Conservation (phyloP, 2,888 invertebrate genomes). For the Hydroisotoma schaefferi region DNA sequence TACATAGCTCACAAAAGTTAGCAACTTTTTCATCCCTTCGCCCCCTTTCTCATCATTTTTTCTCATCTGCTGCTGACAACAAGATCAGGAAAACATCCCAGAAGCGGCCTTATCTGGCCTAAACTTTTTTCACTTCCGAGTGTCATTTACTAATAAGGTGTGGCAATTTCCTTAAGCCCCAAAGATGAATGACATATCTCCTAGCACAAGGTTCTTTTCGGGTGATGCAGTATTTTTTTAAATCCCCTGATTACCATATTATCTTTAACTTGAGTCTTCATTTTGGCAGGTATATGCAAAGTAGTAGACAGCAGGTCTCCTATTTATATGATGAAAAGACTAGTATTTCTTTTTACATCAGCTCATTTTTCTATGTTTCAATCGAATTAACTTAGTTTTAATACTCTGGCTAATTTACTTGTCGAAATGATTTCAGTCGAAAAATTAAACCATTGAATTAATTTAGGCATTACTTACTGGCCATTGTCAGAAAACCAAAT, state of each 20-base stretch:
- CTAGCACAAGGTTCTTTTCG: constrained; percentile 13
- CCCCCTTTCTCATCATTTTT: constrained; percentile 9
- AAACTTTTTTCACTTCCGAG: constrained; percentile 36
- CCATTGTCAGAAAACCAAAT: too few species aligned
- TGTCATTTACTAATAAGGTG: constrained; percentile 46
- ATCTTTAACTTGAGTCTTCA: background rate
- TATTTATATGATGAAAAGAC: too few species aligned
- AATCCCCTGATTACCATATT: constrained; percentile 7
- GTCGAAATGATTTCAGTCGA: too few species aligned
- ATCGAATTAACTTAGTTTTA: too few species aligned
- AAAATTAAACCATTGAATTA: too few species aligned
- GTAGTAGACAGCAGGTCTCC: background rate
- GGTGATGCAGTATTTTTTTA: background rate
- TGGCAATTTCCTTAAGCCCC: constrained; percentile 44
- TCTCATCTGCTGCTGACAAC: constrained; percentile 20
- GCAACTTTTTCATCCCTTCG: constrained; percentile 6
- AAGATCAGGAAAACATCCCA: constrained; percentile 7
- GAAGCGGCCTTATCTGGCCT: constrained; percentile 11
- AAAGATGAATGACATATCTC: constrained; percentile 48
- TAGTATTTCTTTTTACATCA: too few species aligned
- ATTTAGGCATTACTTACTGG: too few species aligned
- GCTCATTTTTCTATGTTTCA: too few species aligned
- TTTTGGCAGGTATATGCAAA: background rate
- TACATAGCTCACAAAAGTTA: background rate
- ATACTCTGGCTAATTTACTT: too few species aligned